Percentiles rank a stretch among this genome's conserved stretches.
phyloP scores from a whole-genome alignment of 2,888 invertebrate genomes.

The Ectemnius continuus region DNA sequence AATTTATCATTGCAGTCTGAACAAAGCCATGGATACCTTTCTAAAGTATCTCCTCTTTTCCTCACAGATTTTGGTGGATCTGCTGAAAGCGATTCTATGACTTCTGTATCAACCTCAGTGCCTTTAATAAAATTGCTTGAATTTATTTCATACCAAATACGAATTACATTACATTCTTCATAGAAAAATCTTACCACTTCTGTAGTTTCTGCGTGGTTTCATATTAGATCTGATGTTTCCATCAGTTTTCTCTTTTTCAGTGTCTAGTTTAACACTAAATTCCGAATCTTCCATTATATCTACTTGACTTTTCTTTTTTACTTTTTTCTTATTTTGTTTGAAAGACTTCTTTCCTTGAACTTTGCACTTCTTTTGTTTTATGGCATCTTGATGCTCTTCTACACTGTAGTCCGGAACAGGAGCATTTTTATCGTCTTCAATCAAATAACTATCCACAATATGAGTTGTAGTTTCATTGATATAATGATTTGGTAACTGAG shows the following conservation, averaged over 20 bases:
- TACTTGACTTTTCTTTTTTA: constrained; percentile 60
- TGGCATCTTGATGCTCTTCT: constrained; percentile 41
- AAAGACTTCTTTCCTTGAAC: constrained; percentile 52
- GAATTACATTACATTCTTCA: not conserved
- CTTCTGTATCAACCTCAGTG: constrained; percentile 74
- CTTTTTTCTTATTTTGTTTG: constrained; percentile 62
- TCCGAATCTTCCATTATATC: constrained; percentile 61
- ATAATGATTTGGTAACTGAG: constrained; percentile 62
- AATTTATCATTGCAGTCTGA: constrained; percentile 79
- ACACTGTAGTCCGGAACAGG: constrained; percentile 53
- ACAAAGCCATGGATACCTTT: constrained; percentile 80
- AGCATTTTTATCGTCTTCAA: constrained; percentile 50
- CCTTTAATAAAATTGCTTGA: constrained; percentile 52
- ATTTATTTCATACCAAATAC: no score
- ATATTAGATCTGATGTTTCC: constrained; percentile 58
- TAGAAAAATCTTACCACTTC: constrained; percentile 66
- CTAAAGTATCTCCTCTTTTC: constrained; percentile 74
- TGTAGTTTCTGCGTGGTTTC: constrained; percentile 75
- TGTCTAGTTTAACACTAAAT: constrained; percentile 58
- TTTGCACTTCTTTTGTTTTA: constrained; percentile 64
- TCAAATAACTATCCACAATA: constrained; percentile 54
- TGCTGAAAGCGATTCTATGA: constrained; percentile 69
- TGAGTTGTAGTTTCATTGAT: constrained; percentile 51
- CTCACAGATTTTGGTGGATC: constrained; percentile 62
- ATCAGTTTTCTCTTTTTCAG: constrained; percentile 65